These are phyloP conservation scores for Phymastichus coffea DNA, from an alignment of 1,140 invertebrate species.

Conservation along the genomic window DNA sequence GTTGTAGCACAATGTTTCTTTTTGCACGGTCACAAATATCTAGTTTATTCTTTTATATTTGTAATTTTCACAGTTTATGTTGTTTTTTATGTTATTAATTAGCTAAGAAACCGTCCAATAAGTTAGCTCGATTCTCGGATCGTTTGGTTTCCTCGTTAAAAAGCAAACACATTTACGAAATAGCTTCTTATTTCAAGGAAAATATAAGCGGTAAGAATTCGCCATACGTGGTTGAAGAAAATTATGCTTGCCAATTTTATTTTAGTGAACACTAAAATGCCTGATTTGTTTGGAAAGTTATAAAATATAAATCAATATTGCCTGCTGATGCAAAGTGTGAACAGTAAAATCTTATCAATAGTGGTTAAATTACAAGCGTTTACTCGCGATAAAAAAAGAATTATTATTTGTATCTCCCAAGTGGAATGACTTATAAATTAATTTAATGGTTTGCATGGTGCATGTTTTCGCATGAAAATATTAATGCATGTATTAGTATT, in stretches of 20 bases:
- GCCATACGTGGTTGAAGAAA: not conserved
- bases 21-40: no score
- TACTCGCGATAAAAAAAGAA: no score
- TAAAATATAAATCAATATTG: no score
- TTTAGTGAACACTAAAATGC: not conserved
- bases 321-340: no score
- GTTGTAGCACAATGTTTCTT: no score
- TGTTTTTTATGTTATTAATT: constrained; percentile 47
- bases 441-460: not conserved
- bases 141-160: constrained; percentile 56
- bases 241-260: constrained; percentile 13
- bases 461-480: not conserved
- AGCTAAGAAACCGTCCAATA: constrained; percentile 52
- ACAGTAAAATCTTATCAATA: no score
- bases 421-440: not conserved
- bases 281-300: no score
- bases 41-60: no score
- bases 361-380: no score
- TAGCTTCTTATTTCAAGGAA: constrained; percentile 59
- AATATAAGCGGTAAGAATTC: constrained; percentile 57
- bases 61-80: no score
- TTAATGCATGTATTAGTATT: constrained; percentile 7
- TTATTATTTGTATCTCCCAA: no score
- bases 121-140: constrained; percentile 53
- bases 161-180: constrained; percentile 57